Base-by-base conservation (phyloP, 2,113 vertebrate genomes). In the Ptilonorhynchus violaceus region DNA sequence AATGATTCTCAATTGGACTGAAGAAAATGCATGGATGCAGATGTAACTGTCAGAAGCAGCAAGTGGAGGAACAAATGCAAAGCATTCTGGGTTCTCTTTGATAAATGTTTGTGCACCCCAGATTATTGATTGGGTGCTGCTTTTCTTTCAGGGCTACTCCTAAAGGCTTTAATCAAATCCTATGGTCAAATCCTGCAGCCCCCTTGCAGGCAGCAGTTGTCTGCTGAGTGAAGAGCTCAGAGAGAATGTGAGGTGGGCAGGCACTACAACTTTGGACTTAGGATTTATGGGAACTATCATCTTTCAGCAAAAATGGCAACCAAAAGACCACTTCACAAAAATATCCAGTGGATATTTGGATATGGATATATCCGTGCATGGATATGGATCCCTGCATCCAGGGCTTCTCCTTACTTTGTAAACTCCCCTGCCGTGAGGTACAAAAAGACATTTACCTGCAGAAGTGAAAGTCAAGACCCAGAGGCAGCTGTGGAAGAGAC, bases 21-120 rank as follows among this genome's bases (percentile, higher is more conserved):
- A 81, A 84, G 82, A 83, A 93, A 95, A 95, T 73, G 41, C 53
- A 91, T 58, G 44, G 37, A 78, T 76, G 79, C 88, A 92, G 79
- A 97, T 76, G 56, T 81, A 89, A 88, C 76, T 88, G n/a, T 86
- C 76, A 92, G 56, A 55, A 89, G 41, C 37, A 53, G 41, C 56
- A 72, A 94, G 75, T 39, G 41, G 28, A 86, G 28, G 37, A 79
- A 68, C 13, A 94, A 84, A 81, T 41, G 63, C 75, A 84, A 90
- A 89, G 33, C 28, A 75, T 72, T 85, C 47, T 69, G 64, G 44
- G 53, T 53, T 86, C 72, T 75, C 85, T 72, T 56, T 86, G 72
- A 91, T 46, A 75, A 94, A 81, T 56, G 21, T 75, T 72, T 78
- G 23, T 15, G 30, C 2, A 0, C 24, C 68, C 56, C 41, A 89